Evolutionary conservation across 2,888 invertebrate genomes (phyloP), one percentile per base, ranked within the genome.

Genomic region (Drosophila mercatorum): DNA sequence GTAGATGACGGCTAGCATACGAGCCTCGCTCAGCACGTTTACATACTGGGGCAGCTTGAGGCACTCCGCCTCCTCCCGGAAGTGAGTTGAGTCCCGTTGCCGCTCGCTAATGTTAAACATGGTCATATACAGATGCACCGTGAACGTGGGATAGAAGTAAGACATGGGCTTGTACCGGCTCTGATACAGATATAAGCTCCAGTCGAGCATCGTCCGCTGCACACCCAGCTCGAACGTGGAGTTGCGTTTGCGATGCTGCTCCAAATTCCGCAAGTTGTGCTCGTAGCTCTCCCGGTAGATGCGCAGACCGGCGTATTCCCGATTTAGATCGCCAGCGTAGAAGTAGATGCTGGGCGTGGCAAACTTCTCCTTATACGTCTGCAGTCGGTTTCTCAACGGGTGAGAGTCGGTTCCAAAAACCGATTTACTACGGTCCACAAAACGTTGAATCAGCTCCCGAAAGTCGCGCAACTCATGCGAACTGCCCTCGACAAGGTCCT

Each of bases 81-180:
- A 90, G 5, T 77, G 84, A 12, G 84, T 88, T 0, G 80, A 80
- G 4, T 92, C 91, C 2, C 83, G 81, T 47, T 82, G 79, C 0
- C 92, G 81, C 28, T 89, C 91, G 12, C 90, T 89, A 5, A 80
- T 83, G 22, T 92, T 92, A 52, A 88, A 92, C 57, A 92, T 67
- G 14, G 89, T 84, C 92, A 92, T 92, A 80, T 92, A 92, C 1
- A 92, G 72, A 52, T 92, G 92, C 0, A 91, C 91, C 57, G 88
- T 90, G 2, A 92, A 78, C 0, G 92, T 92, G 22, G 92, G 62
- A 73, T 88, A 92, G 64, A 88, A 92, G 46, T 92, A 92, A 2
- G 92, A 91, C 91, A 92, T 92, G 0, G 92, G 92, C 57, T 92
- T 92, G 49, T 88, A 75, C 1, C 90, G 91, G 57, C 92, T 92